Evolutionary conservation across 23 tunicate genomes (phyloP).

Genomic region (Trididemnum miniatum): DNA sequence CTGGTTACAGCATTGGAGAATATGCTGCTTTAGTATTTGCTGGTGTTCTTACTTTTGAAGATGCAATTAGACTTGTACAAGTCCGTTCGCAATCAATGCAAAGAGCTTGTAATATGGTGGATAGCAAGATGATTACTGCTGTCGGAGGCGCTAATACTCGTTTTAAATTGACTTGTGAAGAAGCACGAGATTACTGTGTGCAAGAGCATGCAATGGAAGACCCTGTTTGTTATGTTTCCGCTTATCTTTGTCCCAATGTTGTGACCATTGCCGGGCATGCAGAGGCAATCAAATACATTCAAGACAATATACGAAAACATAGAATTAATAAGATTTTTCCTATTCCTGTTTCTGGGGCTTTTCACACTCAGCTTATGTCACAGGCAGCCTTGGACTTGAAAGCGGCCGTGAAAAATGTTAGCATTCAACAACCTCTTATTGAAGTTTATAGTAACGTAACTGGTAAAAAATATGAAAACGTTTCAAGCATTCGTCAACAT

Average conservation of each 20-base stretch:
- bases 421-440: conserved; percentile 46
- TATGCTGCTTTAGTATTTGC: conserved; percentile 84
- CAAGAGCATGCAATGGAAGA: conserved; percentile 40
- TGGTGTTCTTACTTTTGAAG: conserved; percentile 77
- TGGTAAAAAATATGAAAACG: conserved; percentile 49
- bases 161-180: conserved; percentile 66
- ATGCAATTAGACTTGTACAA: conserved; percentile 56
- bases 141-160: conserved; percentile 53
- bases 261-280: conserved; percentile 79
- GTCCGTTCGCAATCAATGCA: conserved; percentile 83
- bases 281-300: conserved; percentile 51
- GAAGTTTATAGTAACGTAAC: conserved; percentile 64
- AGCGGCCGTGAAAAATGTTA: conserved; percentile 18
- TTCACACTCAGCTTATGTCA: conserved; percentile 75
- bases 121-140: conserved; percentile 63
- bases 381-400: conserved; percentile 33
- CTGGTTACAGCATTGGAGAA: conserved; percentile 91
- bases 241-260: conserved; percentile 56
- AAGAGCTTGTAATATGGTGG: conserved; percentile 34
- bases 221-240: conserved; percentile 65
- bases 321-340: conserved; percentile 42
- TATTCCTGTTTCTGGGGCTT: conserved; percentile 84
- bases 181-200: conserved; percentile 57
- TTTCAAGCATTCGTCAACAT: conserved; percentile 37
- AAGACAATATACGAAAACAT: conserved; percentile 18